These are phyloP conservation scores for Mellivora capensis DNA, from an alignment of 2,113 vertebrate genomes.

Conservation along the genomic window DNA sequence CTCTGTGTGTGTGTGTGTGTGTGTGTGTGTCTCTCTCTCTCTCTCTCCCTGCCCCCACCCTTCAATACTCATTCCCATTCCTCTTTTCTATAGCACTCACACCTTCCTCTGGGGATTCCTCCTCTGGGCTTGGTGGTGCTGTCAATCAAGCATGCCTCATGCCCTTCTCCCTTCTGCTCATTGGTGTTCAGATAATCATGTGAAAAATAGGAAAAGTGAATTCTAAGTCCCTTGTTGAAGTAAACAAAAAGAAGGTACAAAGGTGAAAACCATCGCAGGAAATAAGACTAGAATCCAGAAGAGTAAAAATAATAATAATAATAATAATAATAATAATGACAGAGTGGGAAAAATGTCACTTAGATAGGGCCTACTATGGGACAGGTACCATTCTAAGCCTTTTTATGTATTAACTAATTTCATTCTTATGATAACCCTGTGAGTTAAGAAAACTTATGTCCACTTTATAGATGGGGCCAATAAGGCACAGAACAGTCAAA, in stretches of 20 bases:
- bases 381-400: background rate
- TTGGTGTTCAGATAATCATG: background rate
- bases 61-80: background rate
- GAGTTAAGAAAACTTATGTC: background rate
- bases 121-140: background rate
- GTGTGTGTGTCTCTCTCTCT: background rate
- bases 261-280: background rate
- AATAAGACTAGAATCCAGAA: background rate
- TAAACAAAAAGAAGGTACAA: background rate
- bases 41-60: rapidly evolving
- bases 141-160: background rate
- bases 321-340: background rate
- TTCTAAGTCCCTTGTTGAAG: background rate
- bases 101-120: background rate
- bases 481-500: background rate
- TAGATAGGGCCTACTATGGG: background rate
- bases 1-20: no score
- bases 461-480: background rate
- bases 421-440: background rate
- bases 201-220: background rate
- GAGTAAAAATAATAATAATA: background rate
- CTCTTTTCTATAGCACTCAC: background rate
- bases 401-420: background rate
- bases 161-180: background rate
- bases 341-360: background rate